These are phyloP conservation scores for Hypsopygia costalis DNA, from an alignment of 2,888 invertebrate genomes.

Conservation along the genomic window DNA sequence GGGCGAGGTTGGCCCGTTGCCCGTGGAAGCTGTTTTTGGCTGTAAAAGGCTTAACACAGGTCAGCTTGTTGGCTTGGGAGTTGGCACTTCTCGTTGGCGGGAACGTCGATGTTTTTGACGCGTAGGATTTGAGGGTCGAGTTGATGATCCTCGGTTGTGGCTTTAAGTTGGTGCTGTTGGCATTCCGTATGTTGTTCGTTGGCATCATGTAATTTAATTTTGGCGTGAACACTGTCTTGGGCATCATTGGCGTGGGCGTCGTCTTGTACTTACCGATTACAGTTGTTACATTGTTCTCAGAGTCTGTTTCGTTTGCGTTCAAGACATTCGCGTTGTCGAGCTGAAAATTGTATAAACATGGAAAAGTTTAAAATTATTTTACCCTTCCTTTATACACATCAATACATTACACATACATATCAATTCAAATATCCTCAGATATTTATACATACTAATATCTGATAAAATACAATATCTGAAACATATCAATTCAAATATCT, in stretches of 20 bases:
- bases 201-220: slow-evolving; percentile 73
- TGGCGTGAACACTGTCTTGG: slow-evolving; percentile 62
- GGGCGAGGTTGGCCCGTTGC: slow-evolving; percentile 66
- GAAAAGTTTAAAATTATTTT: too few species aligned
- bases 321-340: slow-evolving; percentile 63
- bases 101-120: slow-evolving; percentile 67
- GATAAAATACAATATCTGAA: too few species aligned
- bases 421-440: too few species aligned
- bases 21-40: slow-evolving; percentile 65
- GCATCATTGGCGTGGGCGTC: slow-evolving; percentile 64
- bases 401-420: too few species aligned
- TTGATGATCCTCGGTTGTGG: slow-evolving; percentile 53
- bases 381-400: too few species aligned
- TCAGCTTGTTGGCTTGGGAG: slow-evolving; percentile 49
- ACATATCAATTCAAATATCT: too few species aligned
- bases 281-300: slow-evolving; percentile 66
- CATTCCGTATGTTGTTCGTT: slow-evolving; percentile 65
- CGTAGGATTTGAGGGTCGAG: slow-evolving; percentile 54
- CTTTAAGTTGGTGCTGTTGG: slow-evolving; percentile 64
- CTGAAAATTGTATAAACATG: slow-evolving; percentile 33
- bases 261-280: slow-evolving; percentile 73
- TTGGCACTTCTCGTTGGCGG: slow-evolving; percentile 72
- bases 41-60: slow-evolving; percentile 54
- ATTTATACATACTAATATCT: too few species aligned
- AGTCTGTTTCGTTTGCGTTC: slow-evolving; percentile 63